Conservation (phyloP, 2,888 invertebrate genomes). For the Oxystoma pomonae region DNA sequence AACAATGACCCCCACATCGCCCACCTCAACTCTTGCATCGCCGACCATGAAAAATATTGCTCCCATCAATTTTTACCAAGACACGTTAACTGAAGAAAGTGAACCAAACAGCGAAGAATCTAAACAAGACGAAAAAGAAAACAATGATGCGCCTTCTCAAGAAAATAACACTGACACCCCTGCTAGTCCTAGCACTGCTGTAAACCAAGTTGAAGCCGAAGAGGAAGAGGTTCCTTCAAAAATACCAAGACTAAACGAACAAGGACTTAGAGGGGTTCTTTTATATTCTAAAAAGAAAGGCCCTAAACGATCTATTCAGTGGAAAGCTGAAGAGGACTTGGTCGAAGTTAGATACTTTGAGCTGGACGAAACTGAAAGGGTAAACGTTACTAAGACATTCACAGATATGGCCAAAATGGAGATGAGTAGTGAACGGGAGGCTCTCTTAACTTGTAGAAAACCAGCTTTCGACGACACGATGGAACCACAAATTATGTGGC, state of each 20-base stretch:
- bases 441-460: slow-evolving; percentile 74
- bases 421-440: slow-evolving; percentile 77
- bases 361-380: slow-evolving; percentile 91
- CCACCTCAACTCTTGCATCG: slow-evolving; percentile 26
- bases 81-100: slow-evolving; percentile 60
- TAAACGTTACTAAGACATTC: slow-evolving; percentile 90
- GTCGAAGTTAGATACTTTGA: slow-evolving; percentile 88
- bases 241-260: slow-evolving; percentile 30
- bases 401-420: slow-evolving; percentile 90
- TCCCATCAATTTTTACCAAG: slow-evolving; percentile 82
- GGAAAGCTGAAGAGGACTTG: slow-evolving; percentile 76
- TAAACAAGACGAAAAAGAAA: slow-evolving; percentile 24
- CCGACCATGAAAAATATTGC: slow-evolving; percentile 45
- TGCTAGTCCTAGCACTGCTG: slow-evolving; percentile 24
- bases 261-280: slow-evolving; percentile 69
- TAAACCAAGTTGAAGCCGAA: slow-evolving; percentile 46
- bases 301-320: slow-evolving; percentile 70
- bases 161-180: slow-evolving; percentile 29
- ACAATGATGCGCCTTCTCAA: slow-evolving; percentile 34
- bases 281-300: slow-evolving; percentile 71
- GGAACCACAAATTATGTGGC: slow-evolving; percentile 80
- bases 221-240: slow-evolving; percentile 31
- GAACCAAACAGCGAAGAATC: slow-evolving; percentile 41
- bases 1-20: slow-evolving; percentile 38
- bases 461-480: slow-evolving; percentile 72